Base-by-base conservation (phyloP, 2,797 vertebrate genomes). In the Mus caroli region DNA sequence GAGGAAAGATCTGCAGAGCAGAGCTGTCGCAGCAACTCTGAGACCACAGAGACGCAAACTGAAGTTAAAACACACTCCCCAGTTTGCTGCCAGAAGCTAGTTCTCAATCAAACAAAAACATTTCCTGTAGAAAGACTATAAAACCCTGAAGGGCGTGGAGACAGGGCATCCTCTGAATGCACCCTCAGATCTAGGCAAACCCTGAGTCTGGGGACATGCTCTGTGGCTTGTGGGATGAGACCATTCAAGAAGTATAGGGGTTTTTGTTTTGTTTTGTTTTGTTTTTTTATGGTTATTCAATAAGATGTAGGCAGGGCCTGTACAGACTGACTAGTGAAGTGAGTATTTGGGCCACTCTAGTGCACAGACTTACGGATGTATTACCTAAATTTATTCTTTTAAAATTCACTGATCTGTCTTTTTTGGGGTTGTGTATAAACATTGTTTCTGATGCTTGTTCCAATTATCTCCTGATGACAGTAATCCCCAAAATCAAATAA, bases 21-120 rank as follows among this genome's bases (percentile, higher is more conserved):
- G 20, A 85, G 22, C 50, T 56, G n/a, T 28, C 86, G 62, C 54
- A 94, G n/a, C n/a, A 78, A 87, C 43, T 89, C n/a, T 31, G 22
- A 71, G 31, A 52, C 46, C 87, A 86, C 7, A 80, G 4, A 95
- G 58, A 89, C 40, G 87, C 50, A 64, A 76, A 89, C 10, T 43
- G 31, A 77, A 69, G 37, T 67, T 60, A 60, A 69, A 28, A 60
- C 8, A 58, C 6, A 60, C 3, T 52, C 19, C 64, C 24, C 60
- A 90, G 86, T 10, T 40, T 50, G 46, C 28, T 89, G 3, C 52
- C 88, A 82, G 15, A 9, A 92, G 37, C 20, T 69, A 67, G 71
- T 88, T 82, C 28, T 90, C 52, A 91, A 80, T 64, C 64, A 90
- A 94, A 80, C 62, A 78, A 76, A 76, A 62, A 80, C 71, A 50